Evolutionary conservation across 1,140 invertebrate species (phyloP), one percentile per base, ranked within the genome.

Genomic region (Drosophila subpulchrella): DNA sequence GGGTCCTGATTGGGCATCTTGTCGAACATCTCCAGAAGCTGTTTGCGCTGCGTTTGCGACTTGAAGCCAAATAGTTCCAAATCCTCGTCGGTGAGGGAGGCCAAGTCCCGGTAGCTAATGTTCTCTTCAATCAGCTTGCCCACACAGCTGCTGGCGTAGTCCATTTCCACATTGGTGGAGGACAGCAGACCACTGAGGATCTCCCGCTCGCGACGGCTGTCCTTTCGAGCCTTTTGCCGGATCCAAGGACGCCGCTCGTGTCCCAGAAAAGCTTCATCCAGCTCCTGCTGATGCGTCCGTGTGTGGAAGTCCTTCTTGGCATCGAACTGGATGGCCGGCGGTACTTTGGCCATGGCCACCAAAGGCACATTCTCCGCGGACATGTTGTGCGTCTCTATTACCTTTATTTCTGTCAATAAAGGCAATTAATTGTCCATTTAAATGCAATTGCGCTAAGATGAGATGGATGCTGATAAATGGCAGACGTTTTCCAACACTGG

Each of bases 1-100:
- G 86, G 81, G 61, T 91, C 68, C 58, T 91, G 91, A 27, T 91
- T 91, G 5, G 86, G 83, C 54, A 91, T 42, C 24, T 39, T 24
- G 6, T 53, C 42, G 17, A 91, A 91, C 51, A 86, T 67, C 3
- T 63, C 20, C 0, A 91, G 20, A 3, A 91, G 56, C 8, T 89
- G 67, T 0, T 53, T 39, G 5, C 84, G 81, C 12, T 91, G 72
- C 4, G 67, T 47, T 0, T 8, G 3, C 3, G 65, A 17, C 6
- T 30, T 48, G 46, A 91, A 83, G 0, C 91, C 91, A 24, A 91
- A 80, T 11, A 89, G 10, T 39, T 89, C n/a, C 4, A 91, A 54
- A 46, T 91, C 91, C 36, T 75, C 72, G 8, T 71, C 62, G 4
- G 66, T 77, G 3, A 91, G 67, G 3, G 86, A 89, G 0, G 59